phyloP scores from a whole-genome alignment of 2,888 invertebrate genomes.

The Caenorhabditis wallacei region DNA sequence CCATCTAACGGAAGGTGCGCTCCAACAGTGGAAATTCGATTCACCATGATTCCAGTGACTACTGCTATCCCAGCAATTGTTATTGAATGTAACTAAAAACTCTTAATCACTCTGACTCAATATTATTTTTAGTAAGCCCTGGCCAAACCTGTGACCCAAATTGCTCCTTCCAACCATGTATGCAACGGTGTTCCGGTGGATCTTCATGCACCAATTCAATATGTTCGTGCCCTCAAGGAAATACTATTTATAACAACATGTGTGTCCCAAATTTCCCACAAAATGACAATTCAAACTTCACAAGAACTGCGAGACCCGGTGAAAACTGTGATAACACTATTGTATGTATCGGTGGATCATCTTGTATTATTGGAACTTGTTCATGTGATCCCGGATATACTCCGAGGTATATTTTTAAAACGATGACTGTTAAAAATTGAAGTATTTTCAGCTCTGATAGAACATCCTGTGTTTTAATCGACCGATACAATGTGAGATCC shows the following conservation, averaged over 20 bases:
- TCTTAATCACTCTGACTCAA: too few species aligned
- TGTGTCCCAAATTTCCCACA: conserved; percentile 57
- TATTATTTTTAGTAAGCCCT: conserved; percentile 76
- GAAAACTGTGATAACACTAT: conserved; percentile 77
- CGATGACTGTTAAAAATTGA: neutral
- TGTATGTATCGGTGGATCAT: conserved; percentile 80
- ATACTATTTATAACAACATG: conserved; percentile 40
- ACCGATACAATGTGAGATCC: conserved; percentile 48
- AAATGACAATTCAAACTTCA: conserved; percentile 49
- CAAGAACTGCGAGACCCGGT: conserved; percentile 76
- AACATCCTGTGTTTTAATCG: conserved; percentile 69
- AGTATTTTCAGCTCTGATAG: conserved; percentile 63
- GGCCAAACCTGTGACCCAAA: conserved; percentile 78
- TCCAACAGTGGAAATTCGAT: conserved; percentile 49
- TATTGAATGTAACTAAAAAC: conserved; percentile 37
- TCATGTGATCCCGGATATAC: conserved; percentile 79
- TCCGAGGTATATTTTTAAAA: conserved; percentile 67
- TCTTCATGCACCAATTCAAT: conserved; percentile 77
- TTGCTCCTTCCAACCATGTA: conserved; percentile 75
- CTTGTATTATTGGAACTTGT: conserved; percentile 80
- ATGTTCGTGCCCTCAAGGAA: conserved; percentile 79
- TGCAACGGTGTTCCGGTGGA: conserved; percentile 75
- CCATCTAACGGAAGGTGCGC: conserved; percentile 49
- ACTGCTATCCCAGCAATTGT: conserved; percentile 39
- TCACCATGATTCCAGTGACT: conserved; percentile 57